Evolutionary conservation across 2,888 invertebrate genomes (phyloP).

Genomic region (Xestia ashworthii): DNA sequence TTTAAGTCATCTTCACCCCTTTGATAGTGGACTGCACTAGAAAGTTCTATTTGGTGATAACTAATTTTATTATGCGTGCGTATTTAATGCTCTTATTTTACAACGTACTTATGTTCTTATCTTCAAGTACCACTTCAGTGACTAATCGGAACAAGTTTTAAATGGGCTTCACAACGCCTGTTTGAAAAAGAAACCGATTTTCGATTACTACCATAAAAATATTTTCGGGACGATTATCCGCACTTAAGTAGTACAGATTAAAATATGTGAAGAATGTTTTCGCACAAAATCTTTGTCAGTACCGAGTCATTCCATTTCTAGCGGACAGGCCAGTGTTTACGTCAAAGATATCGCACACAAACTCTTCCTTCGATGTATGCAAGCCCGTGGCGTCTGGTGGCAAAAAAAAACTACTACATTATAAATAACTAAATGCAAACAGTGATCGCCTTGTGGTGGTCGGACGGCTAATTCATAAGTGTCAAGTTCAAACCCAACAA

Average conservation of each 20-base stretch:
- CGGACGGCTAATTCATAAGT: no score
- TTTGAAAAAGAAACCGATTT: background rate
- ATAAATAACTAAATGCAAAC: background rate
- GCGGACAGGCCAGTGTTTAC: background rate
- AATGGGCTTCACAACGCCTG: background rate
- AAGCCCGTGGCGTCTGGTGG: background rate
- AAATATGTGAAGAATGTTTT: background rate
- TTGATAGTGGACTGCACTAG: conserved; percentile 15
- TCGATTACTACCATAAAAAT: background rate
- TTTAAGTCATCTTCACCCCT: background rate
- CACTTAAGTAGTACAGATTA: background rate
- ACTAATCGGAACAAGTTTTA: background rate
- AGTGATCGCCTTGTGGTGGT: no score
- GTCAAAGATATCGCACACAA: background rate
- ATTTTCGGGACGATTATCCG: background rate
- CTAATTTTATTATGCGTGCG: background rate
- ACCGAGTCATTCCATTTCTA: background rate
- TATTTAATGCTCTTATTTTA: background rate
- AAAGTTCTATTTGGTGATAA: conserved; percentile 13
- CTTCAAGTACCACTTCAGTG: conserved; percentile 2
- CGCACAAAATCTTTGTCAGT: background rate
- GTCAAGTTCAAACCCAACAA: no score
- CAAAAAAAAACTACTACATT: background rate
- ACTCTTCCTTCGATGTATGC: background rate
- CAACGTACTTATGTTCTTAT: conserved; percentile 8